Base-by-base conservation (phyloP, 2,888 invertebrate species). In the Mactromeris polynyma region DNA sequence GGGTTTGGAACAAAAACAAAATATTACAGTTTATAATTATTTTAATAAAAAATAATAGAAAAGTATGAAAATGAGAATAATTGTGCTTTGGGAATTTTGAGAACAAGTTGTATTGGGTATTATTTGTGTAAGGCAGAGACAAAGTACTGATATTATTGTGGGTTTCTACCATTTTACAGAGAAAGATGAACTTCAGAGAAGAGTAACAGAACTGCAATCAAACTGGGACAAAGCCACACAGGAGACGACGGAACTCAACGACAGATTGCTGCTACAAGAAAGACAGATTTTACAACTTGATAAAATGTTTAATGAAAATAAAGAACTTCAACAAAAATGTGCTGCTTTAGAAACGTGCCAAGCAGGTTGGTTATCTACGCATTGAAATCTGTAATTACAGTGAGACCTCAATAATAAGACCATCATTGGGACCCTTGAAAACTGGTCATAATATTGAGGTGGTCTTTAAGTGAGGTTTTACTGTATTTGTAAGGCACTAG, bases 211-310 rank as follows among this genome's bases (percentile, higher is more conserved):
- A 21, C 85, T 95, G 7, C 89, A 94, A 79, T 83, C 92, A 0
- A 69, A 82, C 51, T 89, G 85, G 73, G 86, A 85, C 11, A 83
- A 79, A 19, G 86, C 89, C 6, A 89, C 86, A 17, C 38, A 46
- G 17, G 92, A 92, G 85, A 88, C 93, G n/a, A 91, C 90, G 11
- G 91, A 92, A 31, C 87, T 92, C 89, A 94, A 93, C 86, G 83
- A 90, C 21, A 90, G 92, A 81, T 78, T 94, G 4, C 54, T 83
- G 19, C 78, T 69, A 54, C 92, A 92, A 81, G 92, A 93, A 54
- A 82, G 89, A 79, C 93, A 94, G 80, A 85, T 94, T 38, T 83
- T 89, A 40, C 85, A 88, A 26, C 83, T 93, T 77, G 90, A 89
- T 33, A 89, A 89, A 46, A 84, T 92, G 31, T 88, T 89, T 42